A percentile compares a stretch with the other conserved stretches of the same genome.
Conservation (phyloP, 2,888 invertebrate genomes). For the Platycheirus rosarum region DNA sequence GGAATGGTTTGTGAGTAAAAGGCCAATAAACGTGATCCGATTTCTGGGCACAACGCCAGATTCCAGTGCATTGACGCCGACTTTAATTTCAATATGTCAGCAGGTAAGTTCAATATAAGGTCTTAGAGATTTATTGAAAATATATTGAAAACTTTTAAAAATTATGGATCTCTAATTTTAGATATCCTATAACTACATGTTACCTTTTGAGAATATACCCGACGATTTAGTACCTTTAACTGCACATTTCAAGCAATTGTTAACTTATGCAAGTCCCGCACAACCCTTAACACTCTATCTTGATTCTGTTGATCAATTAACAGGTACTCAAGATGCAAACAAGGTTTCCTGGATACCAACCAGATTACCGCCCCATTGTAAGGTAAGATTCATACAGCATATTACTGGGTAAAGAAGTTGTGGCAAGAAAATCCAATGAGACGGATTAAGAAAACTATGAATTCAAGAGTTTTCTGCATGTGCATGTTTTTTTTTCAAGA, state of each 20-base stretch:
- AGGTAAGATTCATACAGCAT: conserved; percentile 84
- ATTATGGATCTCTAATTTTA: conserved; percentile 81
- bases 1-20: conserved; percentile 88
- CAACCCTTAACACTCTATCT: conserved; percentile 95
- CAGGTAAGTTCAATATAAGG: conserved; percentile 86
- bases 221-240: conserved; percentile 97
- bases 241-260: conserved; percentile 96
- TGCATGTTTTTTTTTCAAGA: conserved; percentile 8
- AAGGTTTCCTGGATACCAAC: conserved; percentile 98
- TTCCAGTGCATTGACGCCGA: conserved; percentile 96
- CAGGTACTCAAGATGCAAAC: conserved; percentile 96
- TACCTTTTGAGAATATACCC: conserved; percentile 96
- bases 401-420: background rate
- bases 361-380: conserved; percentile 92
- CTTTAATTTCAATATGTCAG: conserved; percentile 96
- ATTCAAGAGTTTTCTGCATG: conserved; percentile 28
- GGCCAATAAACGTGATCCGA: conserved; percentile 93
- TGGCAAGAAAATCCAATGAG: conserved; percentile 9
- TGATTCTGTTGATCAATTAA: conserved; percentile 98
- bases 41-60: conserved; percentile 99
- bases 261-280: conserved; percentile 90
- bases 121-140: too few relatives aligned
- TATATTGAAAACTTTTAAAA: background rate
- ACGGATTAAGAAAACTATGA: conserved; percentile 1
- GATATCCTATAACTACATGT: conserved; percentile 95